Base-by-base conservation (phyloP, 2,888 invertebrate genomes). In the Noctua fimbriata region DNA sequence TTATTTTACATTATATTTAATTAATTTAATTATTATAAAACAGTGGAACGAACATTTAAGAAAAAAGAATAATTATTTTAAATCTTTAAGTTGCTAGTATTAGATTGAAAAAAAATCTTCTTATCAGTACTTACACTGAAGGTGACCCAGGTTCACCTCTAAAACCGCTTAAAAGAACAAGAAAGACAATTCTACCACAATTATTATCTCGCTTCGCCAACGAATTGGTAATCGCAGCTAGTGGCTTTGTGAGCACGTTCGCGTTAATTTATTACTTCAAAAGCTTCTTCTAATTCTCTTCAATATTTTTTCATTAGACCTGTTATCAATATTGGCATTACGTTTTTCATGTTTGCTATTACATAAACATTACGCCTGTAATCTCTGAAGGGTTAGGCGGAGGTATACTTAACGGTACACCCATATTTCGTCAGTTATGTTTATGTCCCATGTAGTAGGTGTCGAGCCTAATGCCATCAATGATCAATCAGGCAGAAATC, bases 31-130 rank as follows among this genome's bases (percentile, higher is more conserved):
- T 60, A 1, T 18, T 9, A 21, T 3, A 36, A 65, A 32, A 32
- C 32, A 24, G 9, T 52, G 24, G 0, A 32, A 32, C 16, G 24
- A 36, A 52, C 28, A 21, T 7, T 21, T 69, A 47, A 47, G 47
- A 6, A 9, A 7, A 0, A 18, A 7, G 1, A 3, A n/a, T 2
- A n/a, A 12, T 21, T 0, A 28, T 47, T 47, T 24, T 0, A n/a
- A 66, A 41, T 7, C n/a, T 18, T 16, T 4, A 28, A 44, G 21
- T 18, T 65, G 28, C 14, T 28, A 16, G 28, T 60, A 14, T n/a
- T 60, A 5, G 0, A 9, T 21, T 44, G 0, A 6, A 44, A 44
- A 66, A 67, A 47, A 18, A 4, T 2, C 12, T 24, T 47, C 2
- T 32, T 44, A 21, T 21, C 7, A 72, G 16, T 63, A 4, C 9